Percentiles rank a stretch among this genome's conserved stretches.
Evolutionary conservation across 2,113 vertebrate species (phyloP).

Genomic region (Vimba vimba): DNA sequence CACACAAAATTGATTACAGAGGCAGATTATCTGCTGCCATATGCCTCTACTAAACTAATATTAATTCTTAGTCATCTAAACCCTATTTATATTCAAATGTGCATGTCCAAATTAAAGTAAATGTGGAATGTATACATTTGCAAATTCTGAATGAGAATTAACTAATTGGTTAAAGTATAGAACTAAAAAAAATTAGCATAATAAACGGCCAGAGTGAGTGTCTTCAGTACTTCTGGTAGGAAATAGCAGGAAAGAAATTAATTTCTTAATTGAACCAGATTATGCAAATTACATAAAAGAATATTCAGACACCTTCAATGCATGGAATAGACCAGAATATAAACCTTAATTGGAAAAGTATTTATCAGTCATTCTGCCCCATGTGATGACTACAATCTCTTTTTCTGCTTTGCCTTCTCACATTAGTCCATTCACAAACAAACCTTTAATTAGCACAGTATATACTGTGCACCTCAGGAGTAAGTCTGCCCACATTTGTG

Average conservation of each 20-base stretch:
- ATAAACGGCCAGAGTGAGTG: neutral
- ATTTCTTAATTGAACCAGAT: neutral
- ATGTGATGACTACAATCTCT: neutral
- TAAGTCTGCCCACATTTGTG: constrained; percentile 24
- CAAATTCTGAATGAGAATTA: neutral
- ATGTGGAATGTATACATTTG: neutral
- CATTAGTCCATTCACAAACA: constrained; percentile 12
- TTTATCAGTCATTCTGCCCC: constrained; percentile 5
- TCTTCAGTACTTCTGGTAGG: neutral
- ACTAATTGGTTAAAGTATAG: neutral
- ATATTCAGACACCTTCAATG: neutral
- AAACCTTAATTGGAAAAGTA: neutral
- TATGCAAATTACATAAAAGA: neutral
- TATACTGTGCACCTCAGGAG: neutral
- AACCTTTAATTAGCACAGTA: constrained; percentile 35
- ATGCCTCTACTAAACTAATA: neutral
- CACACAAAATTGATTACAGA: neutral
- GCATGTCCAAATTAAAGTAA: neutral
- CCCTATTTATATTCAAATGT: neutral
- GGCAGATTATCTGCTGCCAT: neutral
- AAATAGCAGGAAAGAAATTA: neutral
- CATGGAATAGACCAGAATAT: no score
- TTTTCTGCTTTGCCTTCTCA: neutral
- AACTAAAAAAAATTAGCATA: neutral
- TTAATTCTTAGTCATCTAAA: neutral